phyloP scores from a whole-genome alignment of 2,113 vertebrate genomes.

The Tyrannus savana region DNA sequence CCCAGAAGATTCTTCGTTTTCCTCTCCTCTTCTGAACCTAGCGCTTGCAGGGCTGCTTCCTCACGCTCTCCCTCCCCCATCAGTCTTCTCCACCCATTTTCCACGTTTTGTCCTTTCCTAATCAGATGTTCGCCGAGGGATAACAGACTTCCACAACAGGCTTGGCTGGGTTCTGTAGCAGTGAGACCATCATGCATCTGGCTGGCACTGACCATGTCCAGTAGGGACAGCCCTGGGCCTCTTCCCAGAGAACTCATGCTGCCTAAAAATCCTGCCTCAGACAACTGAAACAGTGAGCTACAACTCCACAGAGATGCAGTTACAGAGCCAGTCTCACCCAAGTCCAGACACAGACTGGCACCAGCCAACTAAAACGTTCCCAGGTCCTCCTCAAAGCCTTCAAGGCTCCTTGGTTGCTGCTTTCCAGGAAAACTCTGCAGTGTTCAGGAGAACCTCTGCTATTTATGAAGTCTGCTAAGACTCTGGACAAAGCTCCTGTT shows the following conservation, averaged over 20 bases:
- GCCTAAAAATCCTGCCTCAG: too few species aligned
- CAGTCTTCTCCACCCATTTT: background rate
- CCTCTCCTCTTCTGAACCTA: accelerated
- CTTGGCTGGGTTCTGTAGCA: too few species aligned
- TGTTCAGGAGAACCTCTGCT: background rate
- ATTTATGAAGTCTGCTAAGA: background rate
- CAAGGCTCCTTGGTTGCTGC: too few species aligned
- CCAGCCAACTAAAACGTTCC: accelerated
- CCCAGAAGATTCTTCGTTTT: background rate
- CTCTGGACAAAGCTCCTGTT: background rate
- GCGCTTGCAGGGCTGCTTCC: background rate
- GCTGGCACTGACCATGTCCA: background rate
- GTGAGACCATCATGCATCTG: accelerated
- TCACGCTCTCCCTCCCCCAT: accelerated
- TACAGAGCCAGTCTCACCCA: accelerated
- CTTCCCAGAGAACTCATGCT: background rate
- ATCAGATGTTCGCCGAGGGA: background rate
- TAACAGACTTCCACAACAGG: background rate
- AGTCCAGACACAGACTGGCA: background rate
- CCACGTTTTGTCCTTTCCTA: background rate
- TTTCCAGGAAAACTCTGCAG: background rate
- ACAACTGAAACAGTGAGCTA: too few species aligned
- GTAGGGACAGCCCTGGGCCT: too few species aligned
- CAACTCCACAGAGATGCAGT: too few species aligned
- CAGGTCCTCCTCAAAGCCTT: too few species aligned